Percentiles rank a stretch among this genome's conserved stretches.
phyloP scores from a whole-genome alignment of 2,113 vertebrate genomes.

The Amphilophus citrinellus region DNA sequence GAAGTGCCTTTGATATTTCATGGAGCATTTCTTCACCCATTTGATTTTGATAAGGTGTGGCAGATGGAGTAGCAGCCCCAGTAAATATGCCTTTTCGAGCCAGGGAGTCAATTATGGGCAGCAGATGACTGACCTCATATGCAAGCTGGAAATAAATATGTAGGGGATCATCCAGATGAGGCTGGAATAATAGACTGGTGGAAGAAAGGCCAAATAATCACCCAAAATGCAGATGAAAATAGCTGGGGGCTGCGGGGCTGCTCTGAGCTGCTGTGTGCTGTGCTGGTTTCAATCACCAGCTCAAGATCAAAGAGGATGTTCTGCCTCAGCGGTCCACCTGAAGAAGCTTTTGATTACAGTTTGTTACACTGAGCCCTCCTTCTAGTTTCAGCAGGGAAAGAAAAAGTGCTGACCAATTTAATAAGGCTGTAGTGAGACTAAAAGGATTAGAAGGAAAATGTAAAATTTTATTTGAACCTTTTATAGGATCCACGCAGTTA shows the following conservation, averaged over 20 bases:
- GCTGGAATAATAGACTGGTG: slow-evolving; percentile 34
- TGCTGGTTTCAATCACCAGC: slow-evolving; percentile 2
- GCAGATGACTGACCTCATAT: slow-evolving; percentile 59
- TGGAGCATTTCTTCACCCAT: slow-evolving; percentile 51
- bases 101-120: slow-evolving; percentile 59
- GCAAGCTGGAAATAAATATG: slow-evolving; percentile 52
- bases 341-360: slow-evolving; percentile 21
- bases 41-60: slow-evolving; percentile 63
- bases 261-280: background rate
- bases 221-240: slow-evolving; percentile 16
- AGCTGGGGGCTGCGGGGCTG: background rate
- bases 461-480: background rate
- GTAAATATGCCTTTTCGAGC: slow-evolving; percentile 47
- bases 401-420: background rate
- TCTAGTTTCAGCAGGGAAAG: background rate
- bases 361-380: slow-evolving; percentile 7
- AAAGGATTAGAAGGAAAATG: slow-evolving; percentile 10
- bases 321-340: slow-evolving; percentile 4
- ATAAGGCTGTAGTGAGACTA: background rate
- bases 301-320: slow-evolving; percentile 21
- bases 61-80: slow-evolving; percentile 43
- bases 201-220: slow-evolving; percentile 26
- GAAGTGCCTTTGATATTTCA: slow-evolving; percentile 59
- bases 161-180: slow-evolving; percentile 41
- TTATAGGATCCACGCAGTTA: background rate